Percentiles rank a stretch among this genome's conserved stretches.
Conservation (phyloP, 1,140 invertebrate genomes). For the Euschistus heros region DNA sequence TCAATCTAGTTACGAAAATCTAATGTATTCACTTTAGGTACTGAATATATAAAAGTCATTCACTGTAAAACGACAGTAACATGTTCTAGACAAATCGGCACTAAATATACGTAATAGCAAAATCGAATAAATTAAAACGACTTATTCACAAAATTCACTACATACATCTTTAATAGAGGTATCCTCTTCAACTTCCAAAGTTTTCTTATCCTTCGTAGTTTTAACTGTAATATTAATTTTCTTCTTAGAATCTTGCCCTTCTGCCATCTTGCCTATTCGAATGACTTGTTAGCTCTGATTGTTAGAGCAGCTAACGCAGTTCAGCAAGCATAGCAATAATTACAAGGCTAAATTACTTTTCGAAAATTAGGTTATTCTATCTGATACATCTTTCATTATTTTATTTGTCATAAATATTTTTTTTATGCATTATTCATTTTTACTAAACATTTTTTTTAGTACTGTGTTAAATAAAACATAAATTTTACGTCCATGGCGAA, state of each 20-base stretch:
- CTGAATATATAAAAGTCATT: no score
- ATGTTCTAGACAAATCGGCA: slow-evolving; percentile 9
- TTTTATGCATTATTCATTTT: no score
- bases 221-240: slow-evolving; percentile 84
- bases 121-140: no score
- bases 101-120: not conserved
- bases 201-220: slow-evolving; percentile 91
- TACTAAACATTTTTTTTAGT: no score
- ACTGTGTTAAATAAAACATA: no score
- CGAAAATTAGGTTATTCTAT: no score
- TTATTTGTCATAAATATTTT: no score
- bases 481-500: no score
- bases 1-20: no score
- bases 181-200: slow-evolving; percentile 73
- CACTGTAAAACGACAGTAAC: not conserved
- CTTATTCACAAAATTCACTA: slow-evolving; percentile 29
- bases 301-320: not conserved
- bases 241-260: slow-evolving; percentile 37
- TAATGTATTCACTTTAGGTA: no score
- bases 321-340: not conserved
- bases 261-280: slow-evolving; percentile 34
- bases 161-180: slow-evolving; percentile 83
- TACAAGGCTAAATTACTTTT: no score
- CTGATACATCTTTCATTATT: no score
- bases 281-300: slow-evolving; percentile 14